A percentile compares a stretch with the other conserved stretches of the same genome.
phyloP scores from a whole-genome alignment of 37 sponge, comb jelly and placozoan genomes.

The Dysidea cf. avara region DNA sequence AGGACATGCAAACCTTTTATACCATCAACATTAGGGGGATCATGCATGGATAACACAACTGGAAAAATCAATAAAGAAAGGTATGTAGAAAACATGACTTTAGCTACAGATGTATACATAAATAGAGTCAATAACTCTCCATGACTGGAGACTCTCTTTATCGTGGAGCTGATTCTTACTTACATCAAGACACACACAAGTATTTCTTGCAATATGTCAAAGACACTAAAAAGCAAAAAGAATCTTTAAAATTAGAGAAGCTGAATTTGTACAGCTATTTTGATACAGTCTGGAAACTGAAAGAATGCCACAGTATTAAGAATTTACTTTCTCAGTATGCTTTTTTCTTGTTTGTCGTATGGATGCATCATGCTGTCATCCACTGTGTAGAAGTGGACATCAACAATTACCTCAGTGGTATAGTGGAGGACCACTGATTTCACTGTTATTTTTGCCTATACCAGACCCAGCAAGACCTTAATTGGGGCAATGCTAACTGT shows the following conservation, averaged over 20 bases:
- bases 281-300: slow-evolving; percentile 11
- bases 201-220: background rate
- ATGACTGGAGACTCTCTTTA: slow-evolving; percentile 47
- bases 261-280: slow-evolving; percentile 21
- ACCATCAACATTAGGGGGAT: slow-evolving; percentile 21
- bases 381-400: slow-evolving; percentile 13
- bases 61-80: slow-evolving; percentile 6
- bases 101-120: slow-evolving; percentile 44
- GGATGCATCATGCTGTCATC: slow-evolving; percentile 16
- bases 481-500: slow-evolving; percentile 21
- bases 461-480: slow-evolving; percentile 18
- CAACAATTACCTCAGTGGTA: slow-evolving; percentile 7
- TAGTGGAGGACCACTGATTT: slow-evolving; percentile 14
- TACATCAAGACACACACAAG: background rate
- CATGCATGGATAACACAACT: background rate
- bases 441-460: slow-evolving; percentile 16
- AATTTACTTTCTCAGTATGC: slow-evolving; percentile 4
- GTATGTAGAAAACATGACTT: slow-evolving; percentile 5
- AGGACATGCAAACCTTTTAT: slow-evolving; percentile 18
- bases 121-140: slow-evolving; percentile 29
- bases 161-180: slow-evolving; percentile 7
- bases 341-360: slow-evolving; percentile 17
- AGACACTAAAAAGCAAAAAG: slow-evolving; percentile 14
- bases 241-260: background rate
- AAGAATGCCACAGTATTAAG: background rate